Evolutionary conservation across 2,113 vertebrate genomes (phyloP).

Genomic region (Phaethon lepturus): DNA sequence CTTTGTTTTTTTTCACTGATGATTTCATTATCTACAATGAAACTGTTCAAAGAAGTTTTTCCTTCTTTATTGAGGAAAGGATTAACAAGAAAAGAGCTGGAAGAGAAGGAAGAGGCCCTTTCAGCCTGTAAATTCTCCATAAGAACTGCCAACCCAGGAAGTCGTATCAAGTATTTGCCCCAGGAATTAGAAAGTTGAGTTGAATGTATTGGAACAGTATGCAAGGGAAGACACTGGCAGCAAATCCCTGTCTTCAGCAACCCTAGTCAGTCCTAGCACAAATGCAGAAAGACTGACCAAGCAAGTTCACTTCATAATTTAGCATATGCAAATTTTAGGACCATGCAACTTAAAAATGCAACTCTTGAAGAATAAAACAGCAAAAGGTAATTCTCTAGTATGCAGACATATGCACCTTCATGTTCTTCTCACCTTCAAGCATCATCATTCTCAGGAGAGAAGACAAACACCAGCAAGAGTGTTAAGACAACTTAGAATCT

Average conservation of each 20-base stretch:
- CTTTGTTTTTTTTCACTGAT: neutral
- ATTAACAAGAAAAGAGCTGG: constrained; percentile 16
- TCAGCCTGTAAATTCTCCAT: constrained; percentile 50
- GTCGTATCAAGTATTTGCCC: constrained; percentile 42
- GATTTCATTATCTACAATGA: constrained; percentile 59
- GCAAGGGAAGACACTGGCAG: constrained; percentile 28
- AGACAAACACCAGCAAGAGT: neutral
- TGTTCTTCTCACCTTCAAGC: neutral
- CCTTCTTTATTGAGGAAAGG: constrained; percentile 26
- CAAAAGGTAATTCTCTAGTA: neutral
- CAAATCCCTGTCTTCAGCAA: constrained; percentile 18
- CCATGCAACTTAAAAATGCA: neutral
- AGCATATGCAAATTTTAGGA: neutral
- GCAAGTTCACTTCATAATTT: neutral
- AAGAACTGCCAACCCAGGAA: constrained; percentile 48
- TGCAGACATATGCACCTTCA: neutral
- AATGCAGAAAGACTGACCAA: neutral
- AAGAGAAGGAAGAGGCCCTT: constrained; percentile 23
- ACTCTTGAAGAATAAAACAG: neutral
- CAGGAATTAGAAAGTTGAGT: constrained; percentile 47
- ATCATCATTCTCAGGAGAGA: neutral
- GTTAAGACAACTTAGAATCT: neutral
- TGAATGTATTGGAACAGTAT: constrained; percentile 48
- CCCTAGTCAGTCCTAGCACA: neutral
- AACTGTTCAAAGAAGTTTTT: constrained; percentile 22